Evolutionary conservation across 2,113 vertebrate species (phyloP), one percentile per base, ranked within the genome.

Genomic region (Damaliscus lunatus): DNA sequence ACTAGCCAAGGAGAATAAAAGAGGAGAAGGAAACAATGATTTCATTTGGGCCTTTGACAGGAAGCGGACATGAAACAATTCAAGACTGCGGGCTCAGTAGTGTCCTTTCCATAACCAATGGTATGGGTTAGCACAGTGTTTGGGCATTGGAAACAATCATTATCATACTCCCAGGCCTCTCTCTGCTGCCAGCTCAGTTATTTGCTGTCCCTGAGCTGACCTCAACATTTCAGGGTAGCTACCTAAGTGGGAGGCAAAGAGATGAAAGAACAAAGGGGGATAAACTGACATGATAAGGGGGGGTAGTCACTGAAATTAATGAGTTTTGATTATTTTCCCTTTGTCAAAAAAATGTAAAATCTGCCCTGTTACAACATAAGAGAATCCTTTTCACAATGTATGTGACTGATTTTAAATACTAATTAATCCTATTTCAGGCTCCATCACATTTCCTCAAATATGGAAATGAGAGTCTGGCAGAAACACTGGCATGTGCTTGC

Each of bases 261-360:
- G n/a, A 3, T 43, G 46, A 91, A 94, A 50, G 33, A 55, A 59
- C 15, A 10, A 83, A 3, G 40, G n/a, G 19, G 25, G 67, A 48
- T 46, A 90, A 57, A 59, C 21, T 95, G 67, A 87, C 71, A 81
- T 43, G 48, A 55, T 64, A 87, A 95, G 19, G 86, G 19, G 11
- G 27, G 25, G 27, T 12, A n/a, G 85, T 36, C 46, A 91, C 80
- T 90, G 43, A 62, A 97, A 96, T 93, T 78, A 31, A 90, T 57
- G 62, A 74, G 27, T 88, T 96, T 92, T 60, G 50, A 84, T 96
- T 94, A 92, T 50, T 96, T 96, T 96, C 77, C 87, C 43, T 92
- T 96, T 96, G 60, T 90, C 74, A 96, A 94, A 94, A 94, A 93
- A 71, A 84, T 50, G 33, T 95, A 95, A 97, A 92, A 94, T 74